Conservation (phyloP, 2,888 invertebrate species). For the Beris morrisii region DNA sequence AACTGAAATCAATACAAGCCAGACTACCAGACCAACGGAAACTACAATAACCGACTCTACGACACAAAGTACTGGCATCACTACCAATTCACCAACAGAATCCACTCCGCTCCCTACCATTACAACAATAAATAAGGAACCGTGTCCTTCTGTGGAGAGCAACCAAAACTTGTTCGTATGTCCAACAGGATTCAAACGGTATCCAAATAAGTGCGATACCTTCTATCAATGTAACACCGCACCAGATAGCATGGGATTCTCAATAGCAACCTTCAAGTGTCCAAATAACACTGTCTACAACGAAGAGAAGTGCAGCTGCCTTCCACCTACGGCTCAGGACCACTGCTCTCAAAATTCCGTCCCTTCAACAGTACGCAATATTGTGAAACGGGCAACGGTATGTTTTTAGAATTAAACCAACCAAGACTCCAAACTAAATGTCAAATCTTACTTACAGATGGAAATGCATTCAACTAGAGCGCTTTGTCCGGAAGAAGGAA, state of each 20-base stretch:
- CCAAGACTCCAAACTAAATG: background rate
- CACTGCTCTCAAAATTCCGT: slow-evolving; percentile 38
- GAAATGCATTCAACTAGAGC: slow-evolving; percentile 60
- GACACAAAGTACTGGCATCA: slow-evolving; percentile 24
- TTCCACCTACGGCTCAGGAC: slow-evolving; percentile 62
- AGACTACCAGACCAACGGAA: slow-evolving; percentile 22
- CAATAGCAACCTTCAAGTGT: slow-evolving; percentile 73
- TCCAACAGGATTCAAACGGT: slow-evolving; percentile 79
- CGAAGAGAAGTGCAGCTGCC: slow-evolving; percentile 71
- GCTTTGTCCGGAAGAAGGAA: slow-evolving; percentile 69
- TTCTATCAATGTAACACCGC: slow-evolving; percentile 81
- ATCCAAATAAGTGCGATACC: slow-evolving; percentile 79
- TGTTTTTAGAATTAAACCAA: slow-evolving; percentile 13
- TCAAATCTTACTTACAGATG: slow-evolving; percentile 60
- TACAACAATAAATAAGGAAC: background rate
- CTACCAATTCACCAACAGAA: slow-evolving; percentile 23
- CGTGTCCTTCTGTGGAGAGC: slow-evolving; percentile 46
- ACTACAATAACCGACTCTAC: background rate
- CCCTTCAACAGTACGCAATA: background rate
- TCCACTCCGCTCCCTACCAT: background rate
- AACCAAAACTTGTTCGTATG: slow-evolving; percentile 75
- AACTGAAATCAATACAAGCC: background rate
- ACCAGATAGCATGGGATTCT: slow-evolving; percentile 68
- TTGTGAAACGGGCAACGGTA: slow-evolving; percentile 27
- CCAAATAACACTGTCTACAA: slow-evolving; percentile 77